Percentiles rank a stretch among this genome's conserved stretches.
These are phyloP conservation scores for Spermophilus dauricus DNA, from an alignment of 2,113 vertebrate genomes.

Conservation along the genomic window DNA sequence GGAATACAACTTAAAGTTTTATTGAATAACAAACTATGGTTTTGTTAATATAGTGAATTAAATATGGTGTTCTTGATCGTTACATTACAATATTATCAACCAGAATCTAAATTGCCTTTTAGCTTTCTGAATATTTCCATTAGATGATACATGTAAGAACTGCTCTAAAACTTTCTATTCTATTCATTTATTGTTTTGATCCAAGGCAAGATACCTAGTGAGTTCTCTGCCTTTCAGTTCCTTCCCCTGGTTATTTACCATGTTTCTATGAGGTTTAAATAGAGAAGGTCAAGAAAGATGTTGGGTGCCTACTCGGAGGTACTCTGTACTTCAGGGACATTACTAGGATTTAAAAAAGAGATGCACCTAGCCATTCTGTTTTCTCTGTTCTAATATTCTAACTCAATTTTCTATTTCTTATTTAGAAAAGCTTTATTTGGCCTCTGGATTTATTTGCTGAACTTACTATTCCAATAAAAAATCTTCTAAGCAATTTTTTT, in stretches of 20 bases:
- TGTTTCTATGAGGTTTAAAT: background rate
- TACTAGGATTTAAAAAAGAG: slow-evolving; percentile 29
- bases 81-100: background rate
- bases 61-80: background rate
- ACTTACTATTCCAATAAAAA: slow-evolving; percentile 56
- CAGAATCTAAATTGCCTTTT: background rate
- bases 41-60: background rate
- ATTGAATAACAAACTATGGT: background rate
- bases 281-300: background rate
- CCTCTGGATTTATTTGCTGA: slow-evolving; percentile 55
- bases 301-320: background rate
- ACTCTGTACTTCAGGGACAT: background rate
- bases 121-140: background rate
- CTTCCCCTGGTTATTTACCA: background rate
- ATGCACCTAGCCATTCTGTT: background rate
- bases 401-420: slow-evolving; percentile 56
- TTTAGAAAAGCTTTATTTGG: slow-evolving; percentile 45
- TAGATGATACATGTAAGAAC: background rate
- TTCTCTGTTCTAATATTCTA: slow-evolving; percentile 26
- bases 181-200: background rate
- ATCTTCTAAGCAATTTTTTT: background rate
- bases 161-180: background rate
- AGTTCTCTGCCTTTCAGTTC: slow-evolving; percentile 1
- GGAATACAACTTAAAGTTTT: background rate
- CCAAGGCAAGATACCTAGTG: background rate